Conservation (phyloP, 2,797 vertebrate genomes). For the Melanotaenia trifasciata region DNA sequence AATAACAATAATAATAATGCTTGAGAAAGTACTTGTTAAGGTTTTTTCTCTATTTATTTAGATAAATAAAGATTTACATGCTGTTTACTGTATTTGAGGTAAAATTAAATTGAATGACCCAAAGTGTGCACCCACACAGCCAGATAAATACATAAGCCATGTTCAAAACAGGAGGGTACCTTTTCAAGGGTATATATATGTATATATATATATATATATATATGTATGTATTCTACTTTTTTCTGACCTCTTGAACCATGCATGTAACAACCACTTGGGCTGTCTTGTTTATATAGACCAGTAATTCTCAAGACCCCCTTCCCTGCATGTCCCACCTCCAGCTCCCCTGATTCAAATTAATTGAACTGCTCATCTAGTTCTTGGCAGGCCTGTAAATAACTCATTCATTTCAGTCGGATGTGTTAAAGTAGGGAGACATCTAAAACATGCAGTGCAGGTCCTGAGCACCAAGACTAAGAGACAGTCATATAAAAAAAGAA, state of each 20-base stretch:
- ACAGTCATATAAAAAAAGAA: too few species aligned
- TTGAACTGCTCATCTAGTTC: too few species aligned
- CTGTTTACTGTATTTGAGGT: not conserved
- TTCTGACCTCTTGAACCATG: not conserved
- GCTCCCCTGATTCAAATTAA: too few species aligned
- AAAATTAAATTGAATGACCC: not conserved
- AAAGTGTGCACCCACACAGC: not conserved
- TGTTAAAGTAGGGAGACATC: not conserved
- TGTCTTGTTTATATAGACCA: too few species aligned
- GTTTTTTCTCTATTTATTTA: not conserved
- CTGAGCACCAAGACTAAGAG: not conserved
- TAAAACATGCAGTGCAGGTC: not conserved
- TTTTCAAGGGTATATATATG: not conserved
- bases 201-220: too few species aligned
- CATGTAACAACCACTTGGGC: not conserved
- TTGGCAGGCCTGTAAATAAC: too few species aligned
- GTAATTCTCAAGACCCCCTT: too few species aligned
- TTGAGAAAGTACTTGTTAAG: too few species aligned
- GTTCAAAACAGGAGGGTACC: not conserved
- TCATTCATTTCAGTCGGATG: too few species aligned
- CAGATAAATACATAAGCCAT: not conserved
- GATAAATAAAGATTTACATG: not conserved
- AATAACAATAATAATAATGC: too few species aligned
- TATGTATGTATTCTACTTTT: not conserved
- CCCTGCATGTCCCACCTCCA: not conserved